Conservation (phyloP, 53 echinoderm and acorn worm genomes). For the Zoroaster sp. region DNA sequence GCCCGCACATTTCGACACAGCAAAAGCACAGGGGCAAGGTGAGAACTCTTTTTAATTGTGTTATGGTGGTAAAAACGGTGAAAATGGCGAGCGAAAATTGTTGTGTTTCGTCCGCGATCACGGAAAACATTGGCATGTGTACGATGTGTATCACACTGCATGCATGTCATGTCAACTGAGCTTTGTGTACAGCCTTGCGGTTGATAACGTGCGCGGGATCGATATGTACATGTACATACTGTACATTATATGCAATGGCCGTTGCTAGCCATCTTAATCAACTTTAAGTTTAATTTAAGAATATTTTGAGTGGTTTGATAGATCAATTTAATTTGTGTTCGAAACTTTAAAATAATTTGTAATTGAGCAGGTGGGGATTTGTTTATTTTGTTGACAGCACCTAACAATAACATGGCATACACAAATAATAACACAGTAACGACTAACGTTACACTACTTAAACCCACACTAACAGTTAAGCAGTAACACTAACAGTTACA, state of each 20-base stretch:
- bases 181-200: neutral
- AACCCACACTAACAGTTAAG: too few relatives aligned
- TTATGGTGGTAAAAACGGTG: neutral
- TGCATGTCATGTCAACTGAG: neutral
- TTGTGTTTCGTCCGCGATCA: slow-evolving; percentile 4
- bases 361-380: too few relatives aligned
- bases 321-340: neutral
- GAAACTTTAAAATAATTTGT: too few relatives aligned
- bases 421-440: too few relatives aligned
- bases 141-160: neutral
- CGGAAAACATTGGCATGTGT: neutral
- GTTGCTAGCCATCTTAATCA: slow-evolving; percentile 9
- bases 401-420: too few relatives aligned
- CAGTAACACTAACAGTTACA: too few relatives aligned
- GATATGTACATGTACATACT: too few relatives aligned
- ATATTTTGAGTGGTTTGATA: neutral
- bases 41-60: slow-evolving; percentile 16
- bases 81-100: slow-evolving; percentile 22
- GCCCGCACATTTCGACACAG: slow-evolving; percentile 93
- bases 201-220: slow-evolving; percentile 22
- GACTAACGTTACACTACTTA: too few relatives aligned
- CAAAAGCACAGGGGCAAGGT: slow-evolving; percentile 94
- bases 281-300: neutral
- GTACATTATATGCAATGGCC: neutral
- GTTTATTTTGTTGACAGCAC: too few relatives aligned